Percentiles rank a stretch among this genome's conserved stretches.
Evolutionary conservation across 1,140 invertebrate genomes (phyloP).

Genomic region (Aporrectodea caliginosa): DNA sequence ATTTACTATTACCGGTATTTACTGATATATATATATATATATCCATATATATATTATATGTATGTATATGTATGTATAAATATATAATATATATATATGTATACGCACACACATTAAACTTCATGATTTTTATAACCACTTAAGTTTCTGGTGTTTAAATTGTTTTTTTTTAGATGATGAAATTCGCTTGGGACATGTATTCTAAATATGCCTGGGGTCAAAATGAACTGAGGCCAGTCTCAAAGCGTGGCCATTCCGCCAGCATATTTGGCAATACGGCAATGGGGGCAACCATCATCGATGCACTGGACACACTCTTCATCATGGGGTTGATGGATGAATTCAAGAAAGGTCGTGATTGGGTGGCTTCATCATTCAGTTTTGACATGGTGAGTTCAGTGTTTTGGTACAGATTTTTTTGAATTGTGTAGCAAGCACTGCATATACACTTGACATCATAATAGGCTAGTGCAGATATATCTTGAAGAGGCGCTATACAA

Average conservation of each 20-base stretch:
- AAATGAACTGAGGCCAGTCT: slow-evolving; percentile 90
- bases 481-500: too few relatives aligned
- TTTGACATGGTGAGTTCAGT: slow-evolving; percentile 79
- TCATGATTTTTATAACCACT: background rate
- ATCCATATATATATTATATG: too few relatives aligned
- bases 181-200: slow-evolving; percentile 86
- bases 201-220: slow-evolving; percentile 95
- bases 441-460: too few relatives aligned
- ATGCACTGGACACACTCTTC: slow-evolving; percentile 93
- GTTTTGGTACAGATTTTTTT: too few relatives aligned
- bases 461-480: too few relatives aligned
- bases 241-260: slow-evolving; percentile 78
- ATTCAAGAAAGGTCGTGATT: slow-evolving; percentile 85
- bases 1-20: background rate
- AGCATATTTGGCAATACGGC: slow-evolving; percentile 84
- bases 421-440: too few relatives aligned
- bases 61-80: too few relatives aligned
- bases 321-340: slow-evolving; percentile 95
- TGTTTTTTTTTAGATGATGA: slow-evolving; percentile 57
- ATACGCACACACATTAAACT: too few relatives aligned
- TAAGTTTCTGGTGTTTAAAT: background rate
- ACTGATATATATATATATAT: background rate
- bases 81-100: too few relatives aligned
- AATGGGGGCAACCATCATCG: slow-evolving; percentile 92
- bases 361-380: slow-evolving; percentile 83